Evolutionary conservation across 2,888 invertebrate genomes (phyloP).

Genomic region (Eupeodes luniger): DNA sequence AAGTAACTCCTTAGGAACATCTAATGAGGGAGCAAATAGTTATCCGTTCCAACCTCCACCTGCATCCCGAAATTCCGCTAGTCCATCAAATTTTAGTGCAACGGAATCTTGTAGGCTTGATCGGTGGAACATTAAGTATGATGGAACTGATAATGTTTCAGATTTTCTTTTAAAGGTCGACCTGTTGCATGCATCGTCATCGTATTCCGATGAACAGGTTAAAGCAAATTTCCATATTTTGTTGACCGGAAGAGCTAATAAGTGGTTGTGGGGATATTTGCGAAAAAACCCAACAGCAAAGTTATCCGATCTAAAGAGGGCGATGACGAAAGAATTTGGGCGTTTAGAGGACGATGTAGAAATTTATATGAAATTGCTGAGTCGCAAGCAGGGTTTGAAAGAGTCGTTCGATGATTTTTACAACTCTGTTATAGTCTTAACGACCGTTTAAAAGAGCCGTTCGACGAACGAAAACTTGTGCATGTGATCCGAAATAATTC

Average conservation of each 20-base stretch:
- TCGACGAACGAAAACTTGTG: background rate
- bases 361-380: background rate
- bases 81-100: background rate
- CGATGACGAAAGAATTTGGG: too few species aligned
- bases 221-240: too few species aligned
- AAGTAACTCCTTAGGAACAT: too few species aligned
- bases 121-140: background rate
- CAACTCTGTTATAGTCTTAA: background rate
- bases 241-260: too few species aligned
- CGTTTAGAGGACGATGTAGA: background rate
- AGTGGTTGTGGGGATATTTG: too few species aligned
- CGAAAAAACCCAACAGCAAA: too few species aligned
- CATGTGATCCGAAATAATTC: background rate
- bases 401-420: background rate
- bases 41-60: background rate
- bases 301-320: too few species aligned
- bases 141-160: background rate
- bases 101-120: background rate
- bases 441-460: slow-evolving; percentile 7
- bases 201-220: too few species aligned
- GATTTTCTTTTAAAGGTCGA: too few species aligned
- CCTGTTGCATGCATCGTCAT: too few species aligned
- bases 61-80: background rate
- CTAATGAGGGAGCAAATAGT: too few species aligned
- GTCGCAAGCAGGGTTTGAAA: background rate